These are phyloP conservation scores for Neoascia interrupta DNA, from an alignment of 2,888 invertebrate genomes.

Conservation along the genomic window DNA sequence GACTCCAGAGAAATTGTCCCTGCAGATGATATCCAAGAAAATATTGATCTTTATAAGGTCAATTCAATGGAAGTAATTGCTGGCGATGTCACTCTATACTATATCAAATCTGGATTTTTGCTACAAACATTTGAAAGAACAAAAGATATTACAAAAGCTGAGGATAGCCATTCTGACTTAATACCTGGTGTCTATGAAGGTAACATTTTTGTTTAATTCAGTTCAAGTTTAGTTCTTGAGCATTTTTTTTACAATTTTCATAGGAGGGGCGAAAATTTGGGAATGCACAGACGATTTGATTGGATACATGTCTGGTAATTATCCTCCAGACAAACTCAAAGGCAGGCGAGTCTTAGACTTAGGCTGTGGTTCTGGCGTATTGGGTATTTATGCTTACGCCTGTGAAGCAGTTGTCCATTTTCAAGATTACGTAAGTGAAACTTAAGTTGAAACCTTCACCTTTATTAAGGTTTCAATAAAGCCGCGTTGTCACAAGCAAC, in stretches of 20 bases:
- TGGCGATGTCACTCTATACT: slow-evolving; percentile 70
- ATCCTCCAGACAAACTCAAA: slow-evolving; percentile 77
- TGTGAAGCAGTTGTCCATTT: slow-evolving; percentile 88
- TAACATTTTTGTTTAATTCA: no score
- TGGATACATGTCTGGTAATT: slow-evolving; percentile 82
- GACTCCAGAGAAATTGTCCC: slow-evolving; percentile 72
- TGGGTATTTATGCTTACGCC: slow-evolving; percentile 89
- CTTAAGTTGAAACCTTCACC: no score
- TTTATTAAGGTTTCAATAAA: no score
- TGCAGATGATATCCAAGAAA: slow-evolving; percentile 69
- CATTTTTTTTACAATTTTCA: background rate
- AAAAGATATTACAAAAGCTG: slow-evolving; percentile 80
- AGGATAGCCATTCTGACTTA: slow-evolving; percentile 86
- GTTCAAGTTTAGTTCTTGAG: background rate
- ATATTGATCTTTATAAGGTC: slow-evolving; percentile 74
- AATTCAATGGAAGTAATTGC: slow-evolving; percentile 72
- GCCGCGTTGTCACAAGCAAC: no score
- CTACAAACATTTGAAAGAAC: slow-evolving; percentile 71
- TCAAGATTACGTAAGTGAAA: slow-evolving; percentile 98
- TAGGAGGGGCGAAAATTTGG: slow-evolving; percentile 97
- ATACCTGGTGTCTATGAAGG: slow-evolving; percentile 90
- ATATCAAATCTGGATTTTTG: slow-evolving; percentile 74
- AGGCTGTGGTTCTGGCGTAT: slow-evolving; percentile 94
- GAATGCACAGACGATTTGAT: slow-evolving; percentile 93
- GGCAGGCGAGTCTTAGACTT: slow-evolving; percentile 88